These are phyloP conservation scores for Acrocephalus arundinaceus DNA, from an alignment of 2,113 vertebrate species.

Conservation along the genomic window DNA sequence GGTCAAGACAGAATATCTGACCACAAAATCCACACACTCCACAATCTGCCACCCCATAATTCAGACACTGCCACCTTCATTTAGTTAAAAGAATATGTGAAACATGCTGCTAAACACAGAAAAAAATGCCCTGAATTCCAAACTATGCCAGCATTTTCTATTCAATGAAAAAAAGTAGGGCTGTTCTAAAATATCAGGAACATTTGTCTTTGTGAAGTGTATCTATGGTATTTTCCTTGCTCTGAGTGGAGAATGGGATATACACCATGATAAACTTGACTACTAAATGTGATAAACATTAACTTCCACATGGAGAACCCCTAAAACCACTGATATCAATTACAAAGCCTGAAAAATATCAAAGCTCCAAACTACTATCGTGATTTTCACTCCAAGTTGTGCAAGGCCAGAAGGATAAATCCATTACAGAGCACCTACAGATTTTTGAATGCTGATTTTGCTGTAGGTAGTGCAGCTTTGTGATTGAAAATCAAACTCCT, in stretches of 20 bases:
- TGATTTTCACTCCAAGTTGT: neutral
- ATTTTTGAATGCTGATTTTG: neutral
- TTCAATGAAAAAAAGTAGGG: neutral
- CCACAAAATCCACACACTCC: neutral
- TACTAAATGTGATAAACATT: neutral
- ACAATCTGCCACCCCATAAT: neutral
- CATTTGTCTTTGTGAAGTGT: neutral
- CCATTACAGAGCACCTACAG: neutral
- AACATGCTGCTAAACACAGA: neutral
- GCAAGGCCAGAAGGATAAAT: neutral
- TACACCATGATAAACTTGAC: neutral
- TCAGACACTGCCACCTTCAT: neutral
- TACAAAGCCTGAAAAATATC: neutral
- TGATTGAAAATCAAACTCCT: neutral
- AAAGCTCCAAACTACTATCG: accelerated
- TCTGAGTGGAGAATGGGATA: neutral
- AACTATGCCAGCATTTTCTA: neutral
- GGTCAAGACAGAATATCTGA: neutral
- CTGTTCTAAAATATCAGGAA: neutral
- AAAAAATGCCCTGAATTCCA: neutral
- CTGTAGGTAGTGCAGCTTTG: neutral
- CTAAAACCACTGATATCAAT: neutral
- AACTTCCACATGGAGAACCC: neutral
- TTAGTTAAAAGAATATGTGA: neutral
- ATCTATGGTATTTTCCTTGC: neutral